Base-by-base conservation (phyloP, 1,140 invertebrate genomes). In the Cotesia typhae region DNA sequence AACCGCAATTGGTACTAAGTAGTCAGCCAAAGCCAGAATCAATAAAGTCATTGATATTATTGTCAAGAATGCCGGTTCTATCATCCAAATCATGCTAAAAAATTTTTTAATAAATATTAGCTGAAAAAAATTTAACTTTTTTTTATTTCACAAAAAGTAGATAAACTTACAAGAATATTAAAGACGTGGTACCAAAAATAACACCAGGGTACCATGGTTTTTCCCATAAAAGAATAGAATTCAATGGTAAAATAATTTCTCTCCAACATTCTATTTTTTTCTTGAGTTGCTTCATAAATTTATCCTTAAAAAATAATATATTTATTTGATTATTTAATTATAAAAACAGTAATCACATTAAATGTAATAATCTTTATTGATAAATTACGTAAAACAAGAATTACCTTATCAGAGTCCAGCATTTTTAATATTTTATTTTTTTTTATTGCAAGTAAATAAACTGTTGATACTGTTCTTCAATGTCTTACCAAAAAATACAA, bases 171-270 rank as follows among this genome's bases (percentile, higher is more conserved):
- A 92, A 80, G 82, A 93, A 95, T 14, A 93, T 76, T 5, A 90
- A 79, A 4, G 92, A 91, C 10, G 91, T 90, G 14, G 86, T 76
- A 36, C 90, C 92, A 75, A 94, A 80, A 61, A 96, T 90, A 14
- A 94, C 87, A 35, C 89, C 91, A 70, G 94, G 93, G 84, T 94
- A 91, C 90, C 92, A 95, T 68, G 91, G 89, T 77, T 93, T 92
- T 77, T 95, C 93, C 94, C 95, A 96, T 52, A 92, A 85, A 3
- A 96, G 83, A n/a, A 96, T 82, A 0, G 92, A 92, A 81, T 94
- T 91, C 2, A 92, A 74, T 9, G 90, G 90, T 55, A 95, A 80
- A 67, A 96, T 87, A 9, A 94, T 87, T 86, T 95, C 93, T 64
- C 93, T 90, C 92, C 94, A 95, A n/a, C 92, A 90, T 82, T 95